Base-by-base conservation (phyloP, 2,113 vertebrate species). In the Pao palembangensis region DNA sequence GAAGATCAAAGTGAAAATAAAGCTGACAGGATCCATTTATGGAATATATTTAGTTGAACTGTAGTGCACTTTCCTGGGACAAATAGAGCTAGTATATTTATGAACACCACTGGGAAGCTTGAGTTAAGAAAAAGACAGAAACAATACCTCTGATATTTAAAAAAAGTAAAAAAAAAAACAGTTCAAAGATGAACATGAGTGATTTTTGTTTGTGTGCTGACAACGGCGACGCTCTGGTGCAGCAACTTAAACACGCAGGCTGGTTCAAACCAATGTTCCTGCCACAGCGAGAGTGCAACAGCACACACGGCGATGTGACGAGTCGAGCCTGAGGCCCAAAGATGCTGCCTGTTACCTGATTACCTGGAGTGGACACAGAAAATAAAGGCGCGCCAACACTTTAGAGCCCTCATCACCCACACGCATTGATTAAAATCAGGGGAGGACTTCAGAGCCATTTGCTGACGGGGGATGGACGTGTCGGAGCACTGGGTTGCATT, bases 371-470 rank as follows among this genome's bases (percentile, higher is more conserved):
- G 47, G 20, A 12, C 1, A 3, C 13, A 55, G 49, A 41, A 41
- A 61, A 67, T 52, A 14, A 64, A 20, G 19, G 59, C 52, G 49
- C 13, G 46, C 46, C 1, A 38, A 57, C 58, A 53, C 16, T 51
- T 58, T 28, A 16, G 50, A 49, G 11, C 21, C 49, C 60, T 46
- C 25, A 48, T 25, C 61, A 19, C 49, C 19, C 46, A 49, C 52
- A 56, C 51, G 51, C 51, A 52, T 17, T 54, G 82, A 79, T 81
- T 77, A 31, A 52, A 77, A 84, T 75, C 64, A 77, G 58, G 28
- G 51, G 47, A 25, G 44, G 16, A 19, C 23, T 51, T 58, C 19
- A 14, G 47, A 48, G 54, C 0, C 50, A 41, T 61, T 64, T 57
- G 55, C 41, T 60, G 48, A 50, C 11, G 61, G 25, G 25, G 52